Evolutionary conservation across 2,113 vertebrate genomes (phyloP).

Genomic region (Heterotis niloticus): DNA sequence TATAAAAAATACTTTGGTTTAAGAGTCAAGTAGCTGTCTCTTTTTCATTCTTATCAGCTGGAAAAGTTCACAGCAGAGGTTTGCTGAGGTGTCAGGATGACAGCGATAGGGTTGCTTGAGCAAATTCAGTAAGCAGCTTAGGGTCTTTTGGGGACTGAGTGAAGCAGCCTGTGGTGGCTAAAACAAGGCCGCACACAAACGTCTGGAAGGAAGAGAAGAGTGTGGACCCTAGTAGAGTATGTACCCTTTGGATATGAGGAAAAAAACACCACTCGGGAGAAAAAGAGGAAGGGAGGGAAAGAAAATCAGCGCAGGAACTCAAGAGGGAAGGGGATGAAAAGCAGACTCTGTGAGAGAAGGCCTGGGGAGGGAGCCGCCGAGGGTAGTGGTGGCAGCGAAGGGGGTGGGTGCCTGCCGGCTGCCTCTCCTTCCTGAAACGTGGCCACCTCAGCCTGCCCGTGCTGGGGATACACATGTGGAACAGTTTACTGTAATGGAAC

Average conservation of each 20-base stretch:
- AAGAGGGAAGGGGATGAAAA: neutral
- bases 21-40: too few relatives aligned
- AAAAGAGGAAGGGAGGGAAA: constrained; percentile 15
- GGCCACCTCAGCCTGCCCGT: constrained; percentile 51
- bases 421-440: constrained; percentile 73
- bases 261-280: constrained; percentile 24
- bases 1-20: too few relatives aligned
- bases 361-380: neutral
- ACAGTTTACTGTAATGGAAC: constrained; percentile 80
- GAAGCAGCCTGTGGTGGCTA: too few relatives aligned
- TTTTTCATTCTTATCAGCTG: too few relatives aligned
- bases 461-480: constrained; percentile 52
- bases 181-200: neutral
- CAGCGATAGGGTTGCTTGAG: too few relatives aligned
- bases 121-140: too few relatives aligned
- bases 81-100: too few relatives aligned
- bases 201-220: constrained; percentile 6
- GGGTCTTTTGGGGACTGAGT: too few relatives aligned
- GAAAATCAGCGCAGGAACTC: neutral
- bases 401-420: constrained; percentile 60
- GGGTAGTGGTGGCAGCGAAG: constrained; percentile 40
- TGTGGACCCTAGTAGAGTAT: neutral
- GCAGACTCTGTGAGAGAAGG: neutral
- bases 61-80: too few relatives aligned
- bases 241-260: neutral